Percentiles rank a stretch among this genome's conserved stretches.
Conservation (phyloP, 2,888 invertebrate genomes). For the Lasioglossum zephyrum region DNA sequence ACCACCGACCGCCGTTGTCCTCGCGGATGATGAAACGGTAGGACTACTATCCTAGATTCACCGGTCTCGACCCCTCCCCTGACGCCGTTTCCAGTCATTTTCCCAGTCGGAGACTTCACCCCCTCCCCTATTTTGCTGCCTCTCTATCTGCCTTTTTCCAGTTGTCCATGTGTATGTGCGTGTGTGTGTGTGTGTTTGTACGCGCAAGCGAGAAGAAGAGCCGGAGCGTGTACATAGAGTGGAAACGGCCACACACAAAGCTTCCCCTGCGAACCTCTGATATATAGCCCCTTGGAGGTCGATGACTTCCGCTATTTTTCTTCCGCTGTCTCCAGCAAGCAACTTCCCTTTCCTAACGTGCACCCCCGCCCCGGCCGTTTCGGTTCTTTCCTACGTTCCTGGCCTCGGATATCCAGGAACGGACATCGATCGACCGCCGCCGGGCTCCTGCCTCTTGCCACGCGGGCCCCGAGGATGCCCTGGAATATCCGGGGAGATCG, state of each 20-base stretch:
- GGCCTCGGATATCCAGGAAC: constrained; percentile 71
- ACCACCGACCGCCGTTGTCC: constrained; percentile 56
- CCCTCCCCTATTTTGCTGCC: background rate
- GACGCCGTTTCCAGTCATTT: constrained; percentile 15
- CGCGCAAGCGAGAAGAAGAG: constrained; percentile 21
- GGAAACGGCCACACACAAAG: constrained; percentile 57
- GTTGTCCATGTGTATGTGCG: constrained; percentile 58
- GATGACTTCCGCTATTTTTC: constrained; percentile 88
- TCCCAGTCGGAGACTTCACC: constrained; percentile 6
- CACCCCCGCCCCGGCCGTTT: constrained; percentile 70
- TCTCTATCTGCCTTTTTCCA: constrained; percentile 69
- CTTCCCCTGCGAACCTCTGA: constrained; percentile 79
- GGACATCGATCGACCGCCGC: constrained; percentile 70
- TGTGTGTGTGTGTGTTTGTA: constrained; percentile 36
- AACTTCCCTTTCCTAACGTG: constrained; percentile 81
- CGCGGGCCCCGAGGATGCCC: constrained; percentile 53
- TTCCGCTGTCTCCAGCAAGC: constrained; percentile 86
- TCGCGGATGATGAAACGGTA: constrained; percentile 76
- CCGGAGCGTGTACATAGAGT: constrained; percentile 46
- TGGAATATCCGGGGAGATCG: constrained; percentile 43
- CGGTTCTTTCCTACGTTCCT: constrained; percentile 75
- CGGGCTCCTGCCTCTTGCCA: constrained; percentile 40
- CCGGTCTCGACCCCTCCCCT: constrained; percentile 50
- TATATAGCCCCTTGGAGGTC: constrained; percentile 87
- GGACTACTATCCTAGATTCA: constrained; percentile 77